A percentile compares a stretch with the other conserved stretches of the same genome.
Evolutionary conservation across 2,888 invertebrate species (phyloP).

Genomic region (Apamea crenata): DNA sequence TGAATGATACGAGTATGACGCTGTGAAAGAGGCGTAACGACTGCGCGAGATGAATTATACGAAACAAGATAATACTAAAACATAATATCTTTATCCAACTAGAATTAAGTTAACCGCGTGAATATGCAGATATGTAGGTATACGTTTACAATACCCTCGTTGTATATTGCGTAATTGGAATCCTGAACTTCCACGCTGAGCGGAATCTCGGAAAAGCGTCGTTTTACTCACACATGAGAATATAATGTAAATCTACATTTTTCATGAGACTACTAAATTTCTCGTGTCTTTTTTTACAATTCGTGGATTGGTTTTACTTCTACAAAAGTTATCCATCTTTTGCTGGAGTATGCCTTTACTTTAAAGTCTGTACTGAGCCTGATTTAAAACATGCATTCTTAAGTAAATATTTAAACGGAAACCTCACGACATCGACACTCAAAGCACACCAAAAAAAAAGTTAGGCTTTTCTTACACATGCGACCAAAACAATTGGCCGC

Average conservation of each 20-base stretch:
- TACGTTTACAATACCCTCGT: not conserved
- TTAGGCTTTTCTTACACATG: not conserved
- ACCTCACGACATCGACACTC: not conserved
- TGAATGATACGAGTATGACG: conserved; percentile 8
- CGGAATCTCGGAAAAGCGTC: not conserved
- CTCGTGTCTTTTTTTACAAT: conserved; percentile 2
- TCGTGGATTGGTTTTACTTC: not conserved
- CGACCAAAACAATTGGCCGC: not conserved
- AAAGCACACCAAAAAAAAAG: not conserved
- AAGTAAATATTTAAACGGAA: not conserved
- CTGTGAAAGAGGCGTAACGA: not conserved
- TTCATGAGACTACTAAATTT: not conserved
- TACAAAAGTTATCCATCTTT: not conserved
- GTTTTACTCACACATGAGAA: not conserved
- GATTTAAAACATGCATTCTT: not conserved
- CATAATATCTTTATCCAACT: conserved; percentile 23
- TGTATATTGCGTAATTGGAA: conserved; percentile 10
- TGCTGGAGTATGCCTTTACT: not conserved
- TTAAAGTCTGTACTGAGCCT: not conserved
- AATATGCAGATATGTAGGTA: conserved; percentile 16
- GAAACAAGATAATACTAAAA: conserved; percentile 11
- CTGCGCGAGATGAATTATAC: not conserved
- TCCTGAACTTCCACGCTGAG: conserved; percentile 2
- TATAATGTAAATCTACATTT: not conserved
- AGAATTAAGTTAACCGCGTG: conserved; percentile 22